These are phyloP conservation scores for Sorex maritimensis DNA, from an alignment of 2,797 vertebrate species.

Conservation along the genomic window DNA sequence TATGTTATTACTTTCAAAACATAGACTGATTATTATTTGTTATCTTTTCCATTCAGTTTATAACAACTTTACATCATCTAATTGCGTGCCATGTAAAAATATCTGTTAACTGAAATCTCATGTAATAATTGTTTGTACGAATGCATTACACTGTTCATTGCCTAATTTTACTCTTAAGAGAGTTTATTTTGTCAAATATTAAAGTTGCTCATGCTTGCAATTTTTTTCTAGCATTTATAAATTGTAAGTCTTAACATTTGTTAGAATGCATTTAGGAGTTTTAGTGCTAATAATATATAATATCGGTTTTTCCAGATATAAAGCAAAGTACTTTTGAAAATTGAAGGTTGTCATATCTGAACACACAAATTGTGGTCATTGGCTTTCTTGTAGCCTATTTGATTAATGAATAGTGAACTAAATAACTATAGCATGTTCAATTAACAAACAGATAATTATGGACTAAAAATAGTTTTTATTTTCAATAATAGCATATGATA, in stretches of 20 bases:
- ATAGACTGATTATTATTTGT: constrained; percentile 83
- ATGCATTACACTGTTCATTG: constrained; percentile 62
- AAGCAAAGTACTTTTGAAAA: background rate
- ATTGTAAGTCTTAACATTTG: background rate
- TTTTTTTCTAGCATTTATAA: constrained; percentile 23
- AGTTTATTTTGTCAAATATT: constrained; percentile 78
- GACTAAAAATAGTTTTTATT: background rate
- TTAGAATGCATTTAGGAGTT: background rate
- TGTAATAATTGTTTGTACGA: constrained; percentile 64
- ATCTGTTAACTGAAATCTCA: constrained; percentile 84
- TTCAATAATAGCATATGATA: background rate
- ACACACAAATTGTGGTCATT: background rate
- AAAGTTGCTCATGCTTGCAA: background rate
- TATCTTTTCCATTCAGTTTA: constrained; percentile 78
- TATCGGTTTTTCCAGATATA: background rate
- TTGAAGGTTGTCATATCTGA: background rate
- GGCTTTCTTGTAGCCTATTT: background rate
- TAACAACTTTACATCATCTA: constrained; percentile 76
- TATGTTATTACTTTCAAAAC: constrained; percentile 72
- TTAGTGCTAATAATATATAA: background rate
- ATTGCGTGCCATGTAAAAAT: constrained; percentile 85
- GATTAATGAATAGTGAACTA: constrained; percentile 25
- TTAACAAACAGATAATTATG: background rate
- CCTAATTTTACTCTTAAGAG: constrained; percentile 71
- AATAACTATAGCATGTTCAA: background rate